Percentiles rank a stretch among this genome's conserved stretches.
Conservation (phyloP, 1,140 invertebrate species). For the Drosophila melanogaster region Release_6_plus_ISO1_MT NT_033777.3:11135001-11135500, state of each 20-base stretch:
- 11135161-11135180: constrained; percentile 60
- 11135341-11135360: no score
- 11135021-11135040: constrained; percentile 77
- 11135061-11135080: no score
- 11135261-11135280: constrained; percentile 2
- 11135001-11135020: constrained; percentile 77
- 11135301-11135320: not conserved
- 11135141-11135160: constrained; percentile 6
- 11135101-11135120: constrained; percentile 12
- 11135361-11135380: no score
- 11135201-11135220: constrained; percentile 51
- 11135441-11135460: no score
- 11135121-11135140: constrained; percentile 27
- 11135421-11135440: no score
- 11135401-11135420: no score
- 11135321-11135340: not conserved
- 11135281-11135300: not conserved
- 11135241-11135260: not conserved
- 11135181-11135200: constrained; percentile 65
- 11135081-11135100: no score
- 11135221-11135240: constrained; percentile 44
- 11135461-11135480: no score
- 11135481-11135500: no score
- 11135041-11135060: constrained; percentile 46
- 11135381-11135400: no score